phyloP scores from a whole-genome alignment of 2,797 vertebrate genomes.

The Falco novaeseelandiae region DNA sequence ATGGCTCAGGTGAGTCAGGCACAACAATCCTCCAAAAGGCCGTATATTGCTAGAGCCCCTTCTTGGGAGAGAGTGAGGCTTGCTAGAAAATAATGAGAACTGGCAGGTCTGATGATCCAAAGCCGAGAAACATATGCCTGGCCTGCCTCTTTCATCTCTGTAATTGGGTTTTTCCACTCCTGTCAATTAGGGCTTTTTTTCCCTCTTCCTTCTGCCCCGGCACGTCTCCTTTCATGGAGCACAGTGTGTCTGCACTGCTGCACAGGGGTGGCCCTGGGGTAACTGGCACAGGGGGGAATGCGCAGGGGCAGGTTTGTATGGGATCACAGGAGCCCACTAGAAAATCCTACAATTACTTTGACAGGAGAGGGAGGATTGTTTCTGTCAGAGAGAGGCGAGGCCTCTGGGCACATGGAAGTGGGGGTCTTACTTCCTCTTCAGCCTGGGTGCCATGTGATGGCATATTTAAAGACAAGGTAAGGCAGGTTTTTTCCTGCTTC shows the following conservation, averaged over 20 bases:
- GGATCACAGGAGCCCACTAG: neutral
- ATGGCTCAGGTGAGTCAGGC: neutral
- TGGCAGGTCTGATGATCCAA: slow-evolving; percentile 61
- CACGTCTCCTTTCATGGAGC: neutral
- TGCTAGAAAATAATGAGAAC: slow-evolving; percentile 58
- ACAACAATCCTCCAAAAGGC: neutral
- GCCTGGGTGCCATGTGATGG: neutral
- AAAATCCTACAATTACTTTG: neutral
- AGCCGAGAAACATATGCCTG: slow-evolving; percentile 50
- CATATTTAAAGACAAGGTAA: neutral
- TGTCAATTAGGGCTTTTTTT: slow-evolving; percentile 54
- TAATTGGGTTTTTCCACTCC: slow-evolving; percentile 59
- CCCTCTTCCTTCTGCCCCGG: neutral
- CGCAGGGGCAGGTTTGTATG: neutral
- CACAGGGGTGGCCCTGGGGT: neutral
- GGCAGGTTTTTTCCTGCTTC: neutral
- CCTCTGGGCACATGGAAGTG: neutral
- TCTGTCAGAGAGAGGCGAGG: neutral
- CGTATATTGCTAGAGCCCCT: neutral
- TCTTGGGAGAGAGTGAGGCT: slow-evolving; percentile 8
- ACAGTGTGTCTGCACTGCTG: neutral
- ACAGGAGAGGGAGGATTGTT: neutral
- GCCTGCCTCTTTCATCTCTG: slow-evolving; percentile 63
- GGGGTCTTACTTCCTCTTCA: neutral
- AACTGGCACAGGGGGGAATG: neutral